Base-by-base conservation (phyloP, 2,113 vertebrate species). In the Heliornis fulica region DNA sequence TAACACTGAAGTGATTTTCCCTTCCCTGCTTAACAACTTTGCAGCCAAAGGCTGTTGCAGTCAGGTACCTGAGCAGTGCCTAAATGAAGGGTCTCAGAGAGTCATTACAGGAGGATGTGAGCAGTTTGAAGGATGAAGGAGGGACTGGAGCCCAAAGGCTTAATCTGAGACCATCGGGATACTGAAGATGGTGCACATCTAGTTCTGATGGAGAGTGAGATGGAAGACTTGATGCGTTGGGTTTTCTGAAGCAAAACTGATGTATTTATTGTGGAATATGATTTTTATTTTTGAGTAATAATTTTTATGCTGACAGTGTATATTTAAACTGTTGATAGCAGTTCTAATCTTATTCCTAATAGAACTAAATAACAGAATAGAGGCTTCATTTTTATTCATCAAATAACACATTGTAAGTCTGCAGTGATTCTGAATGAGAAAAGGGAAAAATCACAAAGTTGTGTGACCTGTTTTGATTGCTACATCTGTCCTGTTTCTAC, bases 351-450 rank as follows among this genome's bases (percentile, higher is more conserved):
- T 81, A 11, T 54, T 89, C 8, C 51, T 75, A 70, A 28, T 10
- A 46, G 34, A 60, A 16, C 15, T 77, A 70, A 88, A 83, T 74
- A 72, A 59, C 15, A 56, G 45, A 87, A 83, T 7, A 48, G 28
- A 85, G 28, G 25, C 21, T 93, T 90, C 9, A 36, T 89, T 92
- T 94, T 86, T 86, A 48, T 87, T 90, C 28, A 10, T 90, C 53
- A 57, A 51, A 40, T 70, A 89, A 56, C 40, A 53, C 7, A 14
- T 40, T 83, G 15, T 59, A 83, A 89, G 20, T 94, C 45, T 94
- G 28, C 82, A 77, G 54, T 87, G 76, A 87, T 89, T 96, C 76
- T 94, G 46, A 95, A 78, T 83, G 94, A 93, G 65, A 93, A 65
- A 61, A 25, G 32, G 63, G 48, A 61, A 83, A 90, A 84, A 93